Base-by-base conservation (phyloP, 2,113 vertebrate species). In the Neoarius graeffei region DNA sequence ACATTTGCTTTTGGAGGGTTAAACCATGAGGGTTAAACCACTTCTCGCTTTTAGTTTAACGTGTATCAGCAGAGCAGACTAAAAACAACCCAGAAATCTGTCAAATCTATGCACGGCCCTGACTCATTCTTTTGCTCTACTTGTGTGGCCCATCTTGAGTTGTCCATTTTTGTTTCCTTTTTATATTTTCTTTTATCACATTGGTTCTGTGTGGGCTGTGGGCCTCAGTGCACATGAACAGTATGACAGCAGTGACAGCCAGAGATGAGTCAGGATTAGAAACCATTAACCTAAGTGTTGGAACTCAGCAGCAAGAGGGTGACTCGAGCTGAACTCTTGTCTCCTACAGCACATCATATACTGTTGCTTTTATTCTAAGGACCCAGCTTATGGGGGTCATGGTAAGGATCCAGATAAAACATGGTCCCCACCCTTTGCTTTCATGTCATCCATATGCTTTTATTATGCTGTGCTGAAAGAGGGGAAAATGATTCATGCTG, bases 401-500 rank as follows among this genome's bases (percentile, higher is more conserved):
- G 83, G 84, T 88, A 92, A 91, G 85, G 80, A 87, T 88, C 83
- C 90, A 90, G 85, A 91, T 90, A 74, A 91, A 90, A 91, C 74
- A 87, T 81, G 52, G 66, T n/a, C 81, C 57, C 23, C 69, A 64
- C 60, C 77, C 23, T 62, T 77, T 64, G 30, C 88, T 91, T 90
- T 92, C 92, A 91, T 92, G 90, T 88, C 88, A 89, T 88, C 92
- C 91, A 91, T 92, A 90, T 92, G 93, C 92, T 93, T 92, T 92
- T 87, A 93, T 88, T 89, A 90, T 91, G 86, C 89, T 91, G 87
- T 90, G 89, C 89, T 90, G 87, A 88, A 88, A 89, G 81, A 62
- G 89, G 92, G 89, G 93, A 92, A 91, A 91, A 93, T 94, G 94
- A 95, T 92, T 95, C 94, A 95, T 90, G 71, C 73, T 87, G 17